Evolutionary conservation across 2,113 vertebrate species (phyloP), one percentile per base, ranked within the genome.

Genomic region (Syngnathus floridae): DNA sequence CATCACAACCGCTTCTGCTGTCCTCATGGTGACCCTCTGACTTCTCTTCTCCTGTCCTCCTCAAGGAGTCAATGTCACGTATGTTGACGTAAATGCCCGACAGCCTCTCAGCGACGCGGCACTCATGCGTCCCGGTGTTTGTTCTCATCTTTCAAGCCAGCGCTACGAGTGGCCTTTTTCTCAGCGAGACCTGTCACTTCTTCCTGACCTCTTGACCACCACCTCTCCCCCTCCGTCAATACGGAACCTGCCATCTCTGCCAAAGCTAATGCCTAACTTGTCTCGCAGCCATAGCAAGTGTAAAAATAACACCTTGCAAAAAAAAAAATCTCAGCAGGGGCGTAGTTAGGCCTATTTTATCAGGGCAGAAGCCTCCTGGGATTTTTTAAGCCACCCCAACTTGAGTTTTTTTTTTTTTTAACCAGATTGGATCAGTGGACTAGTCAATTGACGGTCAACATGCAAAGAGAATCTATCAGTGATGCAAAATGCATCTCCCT

Each of bases 1-100:
- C 66, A 79, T 70, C 65, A 75, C 79, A 81, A 76, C 77, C 62
- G 51, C 67, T 62, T 75, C 62, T 64, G 72, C 46, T 77, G 71
- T 49, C 69, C 69, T 79, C 31, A n/a, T 69, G 35, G 52, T 64
- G 46, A 77, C 65, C 57, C 75, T 67, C 62, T 37, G 3, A 59
- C 63, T 19, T 66, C 65, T 57, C 31, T 48, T 66, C 52, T 40
- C 57, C 64, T 51, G 59, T 76, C 74, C 55, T 70, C 14, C 61
- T 52, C 54, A 48, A 58, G 54, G 57, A 71, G 26, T 58, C 58
- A 66, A 57, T 67, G 26, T 59, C 59, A 62, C 22, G 51, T 22
- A 43, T 64, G 40, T 70, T 62, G 51, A 48, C 45, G 64, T 37
- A 64, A 19, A 26, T 54, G n/a, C 60, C 41, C 2, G 3, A 46